Conservation (phyloP, 1,140 invertebrate species). For the Oreohelix idahoensis region DNA sequence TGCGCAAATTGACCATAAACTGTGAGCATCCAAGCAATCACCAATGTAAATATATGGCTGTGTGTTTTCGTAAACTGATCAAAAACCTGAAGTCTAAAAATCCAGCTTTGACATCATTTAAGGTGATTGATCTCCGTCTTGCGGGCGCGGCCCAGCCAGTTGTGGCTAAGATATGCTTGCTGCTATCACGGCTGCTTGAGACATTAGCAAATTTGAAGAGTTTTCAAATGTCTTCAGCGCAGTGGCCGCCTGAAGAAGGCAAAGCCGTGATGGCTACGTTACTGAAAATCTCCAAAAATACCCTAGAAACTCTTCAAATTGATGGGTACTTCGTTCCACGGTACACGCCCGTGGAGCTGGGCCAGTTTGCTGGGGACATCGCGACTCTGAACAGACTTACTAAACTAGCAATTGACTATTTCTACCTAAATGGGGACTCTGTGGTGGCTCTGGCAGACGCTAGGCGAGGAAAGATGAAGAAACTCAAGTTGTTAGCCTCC, state of each 20-base stretch:
- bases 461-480: not conserved
- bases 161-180: not conserved
- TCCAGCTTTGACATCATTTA: slow-evolving; percentile 1
- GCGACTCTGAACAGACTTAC: not conserved
- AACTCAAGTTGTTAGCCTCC: not conserved
- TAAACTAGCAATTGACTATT: slow-evolving; percentile 16
- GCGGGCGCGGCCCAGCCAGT: not conserved
- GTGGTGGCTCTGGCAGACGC: slow-evolving; percentile 11
- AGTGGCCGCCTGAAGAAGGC: slow-evolving; percentile 13
- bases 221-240: slow-evolving; percentile 16
- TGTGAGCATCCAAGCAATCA: slow-evolving; percentile 8
- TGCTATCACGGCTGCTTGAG: not conserved
- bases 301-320: slow-evolving; percentile 6
- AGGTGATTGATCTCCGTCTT: not conserved
- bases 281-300: not conserved
- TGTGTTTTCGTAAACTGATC: slow-evolving; percentile 15
- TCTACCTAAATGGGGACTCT: not conserved
- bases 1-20: not conserved
- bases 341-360: not conserved
- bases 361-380: not conserved
- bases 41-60: not conserved
- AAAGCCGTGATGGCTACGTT: not conserved
- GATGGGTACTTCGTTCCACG: slow-evolving; percentile 1
- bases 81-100: not conserved
- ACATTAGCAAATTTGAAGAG: not conserved